Evolutionary conservation across 2,113 vertebrate species (phyloP).

Genomic region (Psittacus erithacus): DNA sequence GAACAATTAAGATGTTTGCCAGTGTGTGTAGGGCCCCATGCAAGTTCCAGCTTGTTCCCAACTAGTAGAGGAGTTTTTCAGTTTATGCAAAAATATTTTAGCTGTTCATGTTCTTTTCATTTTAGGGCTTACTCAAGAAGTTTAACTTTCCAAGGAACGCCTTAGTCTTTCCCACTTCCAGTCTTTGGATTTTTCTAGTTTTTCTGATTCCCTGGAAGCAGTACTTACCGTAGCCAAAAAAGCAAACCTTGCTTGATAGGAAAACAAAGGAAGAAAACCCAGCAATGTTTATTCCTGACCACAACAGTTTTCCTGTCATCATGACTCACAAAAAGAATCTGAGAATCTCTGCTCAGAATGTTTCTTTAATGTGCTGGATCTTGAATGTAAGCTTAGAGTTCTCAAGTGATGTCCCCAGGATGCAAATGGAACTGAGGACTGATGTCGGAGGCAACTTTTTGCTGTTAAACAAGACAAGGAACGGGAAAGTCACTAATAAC

Average conservation of each 20-base stretch:
- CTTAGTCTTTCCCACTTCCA: not conserved
- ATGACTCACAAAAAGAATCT: not conserved
- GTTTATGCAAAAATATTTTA: not conserved
- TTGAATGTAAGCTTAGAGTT: not conserved
- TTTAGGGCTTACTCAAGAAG: not conserved
- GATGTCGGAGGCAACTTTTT: not conserved
- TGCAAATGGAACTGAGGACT: not conserved
- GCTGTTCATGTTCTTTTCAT: not conserved
- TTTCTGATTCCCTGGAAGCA: not conserved
- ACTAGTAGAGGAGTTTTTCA: not conserved
- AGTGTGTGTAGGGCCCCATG: not conserved
- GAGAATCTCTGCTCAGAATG: not conserved
- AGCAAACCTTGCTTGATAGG: not conserved
- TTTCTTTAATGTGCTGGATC: not conserved
- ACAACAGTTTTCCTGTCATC: not conserved
- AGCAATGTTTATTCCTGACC: not conserved
- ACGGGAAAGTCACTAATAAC: not conserved
- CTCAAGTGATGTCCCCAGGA: not conserved
- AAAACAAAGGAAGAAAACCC: constrained; percentile 10
- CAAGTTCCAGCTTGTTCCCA: constrained; percentile 48
- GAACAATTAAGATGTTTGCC: constrained; percentile 48
- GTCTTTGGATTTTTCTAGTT: not conserved
- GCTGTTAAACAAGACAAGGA: not conserved
- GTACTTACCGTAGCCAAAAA: not conserved
- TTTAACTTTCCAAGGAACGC: not conserved